phyloP scores from a whole-genome alignment of 2,113 vertebrate genomes.

The Lethenteron camtschaticum region DNA sequence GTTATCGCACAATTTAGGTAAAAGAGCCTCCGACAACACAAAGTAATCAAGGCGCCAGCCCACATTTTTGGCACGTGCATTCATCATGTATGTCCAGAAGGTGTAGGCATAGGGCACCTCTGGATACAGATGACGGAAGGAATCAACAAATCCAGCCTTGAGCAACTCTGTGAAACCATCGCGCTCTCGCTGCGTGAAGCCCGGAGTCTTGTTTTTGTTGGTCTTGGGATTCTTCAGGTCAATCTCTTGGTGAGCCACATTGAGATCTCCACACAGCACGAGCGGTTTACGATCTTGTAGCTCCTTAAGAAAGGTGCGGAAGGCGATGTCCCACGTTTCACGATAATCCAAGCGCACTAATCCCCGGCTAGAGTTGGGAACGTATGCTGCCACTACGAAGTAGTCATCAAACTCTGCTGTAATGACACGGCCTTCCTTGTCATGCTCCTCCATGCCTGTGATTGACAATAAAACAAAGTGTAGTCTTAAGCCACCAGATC shows the following conservation, averaged over 20 bases:
- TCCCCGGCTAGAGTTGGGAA: conserved; percentile 49
- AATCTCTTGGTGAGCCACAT: conserved; percentile 61
- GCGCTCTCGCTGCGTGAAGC: conserved; percentile 53
- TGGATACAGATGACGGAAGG: conserved; percentile 54
- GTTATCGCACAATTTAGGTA: conserved; percentile 44
- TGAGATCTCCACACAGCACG: conserved; percentile 61
- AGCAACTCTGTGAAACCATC: conserved; percentile 45
- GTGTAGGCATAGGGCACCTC: conserved; percentile 41
- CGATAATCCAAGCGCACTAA: conserved; percentile 55
- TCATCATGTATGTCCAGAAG: conserved; percentile 91
- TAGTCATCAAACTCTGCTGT: conserved; percentile 48
- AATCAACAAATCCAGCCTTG: conserved; percentile 37
- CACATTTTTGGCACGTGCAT: conserved; percentile 47
- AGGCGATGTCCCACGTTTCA: conserved; percentile 57
- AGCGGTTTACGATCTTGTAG: conserved; percentile 45
- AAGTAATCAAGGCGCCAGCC: conserved; percentile 79
- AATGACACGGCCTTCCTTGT: conserved; percentile 60
- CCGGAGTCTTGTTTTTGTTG: conserved; percentile 51
- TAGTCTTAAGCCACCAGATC: too few species aligned
- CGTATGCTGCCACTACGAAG: conserved; percentile 46
- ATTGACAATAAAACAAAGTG: too few species aligned
- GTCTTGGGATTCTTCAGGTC: conserved; percentile 64
- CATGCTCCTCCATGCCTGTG: conserved; percentile 59
- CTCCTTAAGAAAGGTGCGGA: conserved; percentile 35
- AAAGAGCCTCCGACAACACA: conserved; percentile 35